phyloP scores from a whole-genome alignment of 2,113 vertebrate species.

The Paracanthobrama guichenoti region DNA sequence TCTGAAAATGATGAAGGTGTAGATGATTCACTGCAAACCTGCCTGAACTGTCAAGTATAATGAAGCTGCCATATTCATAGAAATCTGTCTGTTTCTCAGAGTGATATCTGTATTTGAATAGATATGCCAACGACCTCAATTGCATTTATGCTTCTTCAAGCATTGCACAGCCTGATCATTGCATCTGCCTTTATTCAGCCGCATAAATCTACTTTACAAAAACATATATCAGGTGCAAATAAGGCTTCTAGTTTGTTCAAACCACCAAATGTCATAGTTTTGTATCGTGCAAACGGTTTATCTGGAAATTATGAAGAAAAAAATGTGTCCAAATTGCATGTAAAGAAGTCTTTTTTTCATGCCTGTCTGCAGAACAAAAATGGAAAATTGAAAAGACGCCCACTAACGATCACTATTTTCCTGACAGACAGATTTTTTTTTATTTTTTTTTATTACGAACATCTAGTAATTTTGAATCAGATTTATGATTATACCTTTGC shows the following conservation, averaged over 20 bases:
- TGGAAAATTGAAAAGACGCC: neutral
- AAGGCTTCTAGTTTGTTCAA: neutral
- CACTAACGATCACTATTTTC: neutral
- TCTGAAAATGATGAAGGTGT: neutral
- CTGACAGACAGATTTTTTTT: neutral
- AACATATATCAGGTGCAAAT: neutral
- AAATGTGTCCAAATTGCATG: neutral
- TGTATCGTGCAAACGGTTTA: neutral
- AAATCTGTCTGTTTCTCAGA: neutral
- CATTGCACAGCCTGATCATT: neutral
- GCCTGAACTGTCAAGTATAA: neutral
- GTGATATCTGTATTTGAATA: slow-evolving; percentile 2
- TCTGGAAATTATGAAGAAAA: neutral
- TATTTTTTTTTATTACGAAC: neutral
- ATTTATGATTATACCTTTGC: slow-evolving; percentile 32
- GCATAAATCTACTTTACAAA: neutral
- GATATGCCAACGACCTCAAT: neutral
- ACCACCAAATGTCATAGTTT: neutral
- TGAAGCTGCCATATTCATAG: neutral
- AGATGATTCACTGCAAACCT: slow-evolving; percentile 3
- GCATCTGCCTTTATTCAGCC: slow-evolving; percentile 19
- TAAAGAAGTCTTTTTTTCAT: neutral
- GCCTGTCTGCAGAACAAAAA: neutral
- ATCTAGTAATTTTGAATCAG: neutral
- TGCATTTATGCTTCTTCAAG: neutral